phyloP scores from a whole-genome alignment of 2,888 invertebrate species.

The Cistogaster globosa region DNA sequence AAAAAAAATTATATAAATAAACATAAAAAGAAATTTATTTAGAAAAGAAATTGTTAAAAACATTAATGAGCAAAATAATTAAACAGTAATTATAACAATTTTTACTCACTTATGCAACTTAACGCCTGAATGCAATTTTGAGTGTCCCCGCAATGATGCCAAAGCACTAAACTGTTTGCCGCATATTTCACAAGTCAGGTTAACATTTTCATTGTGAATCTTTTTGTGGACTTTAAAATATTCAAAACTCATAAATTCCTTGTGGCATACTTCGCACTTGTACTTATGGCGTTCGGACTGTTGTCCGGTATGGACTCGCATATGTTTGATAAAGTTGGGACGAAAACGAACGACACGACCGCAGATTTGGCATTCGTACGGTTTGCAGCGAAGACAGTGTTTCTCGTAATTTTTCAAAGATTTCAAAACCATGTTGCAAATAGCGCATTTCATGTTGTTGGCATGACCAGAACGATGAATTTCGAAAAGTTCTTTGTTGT shows the following conservation, averaged over 20 bases:
- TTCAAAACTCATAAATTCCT: slow-evolving; percentile 84
- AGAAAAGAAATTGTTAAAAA: too few species aligned
- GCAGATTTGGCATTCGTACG: slow-evolving; percentile 83
- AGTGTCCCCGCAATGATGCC: slow-evolving; percentile 82
- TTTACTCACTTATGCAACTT: slow-evolving; percentile 82
- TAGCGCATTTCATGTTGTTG: slow-evolving; percentile 83
- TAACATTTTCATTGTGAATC: slow-evolving; percentile 84
- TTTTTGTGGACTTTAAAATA: slow-evolving; percentile 86
- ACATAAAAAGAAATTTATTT: neutral
- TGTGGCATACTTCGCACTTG: slow-evolving; percentile 84
- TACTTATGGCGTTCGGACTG: slow-evolving; percentile 83
- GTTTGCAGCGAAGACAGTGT: slow-evolving; percentile 82
- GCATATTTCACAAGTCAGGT: slow-evolving; percentile 84
- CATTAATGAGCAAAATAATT: too few species aligned
- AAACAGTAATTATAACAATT: neutral
- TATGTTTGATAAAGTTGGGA: slow-evolving; percentile 83
- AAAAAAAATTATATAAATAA: neutral
- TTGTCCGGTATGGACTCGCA: slow-evolving; percentile 83
- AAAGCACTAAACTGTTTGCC: slow-evolving; percentile 84
- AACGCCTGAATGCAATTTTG: slow-evolving; percentile 82
- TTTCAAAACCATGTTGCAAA: slow-evolving; percentile 83
- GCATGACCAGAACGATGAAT: slow-evolving; percentile 82
- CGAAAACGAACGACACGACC: slow-evolving; percentile 82
- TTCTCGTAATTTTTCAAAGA: slow-evolving; percentile 83
- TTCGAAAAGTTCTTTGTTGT: slow-evolving; percentile 81